Conservation (phyloP, 2,888 invertebrate species). For the Ormyrus nitidulus region DNA sequence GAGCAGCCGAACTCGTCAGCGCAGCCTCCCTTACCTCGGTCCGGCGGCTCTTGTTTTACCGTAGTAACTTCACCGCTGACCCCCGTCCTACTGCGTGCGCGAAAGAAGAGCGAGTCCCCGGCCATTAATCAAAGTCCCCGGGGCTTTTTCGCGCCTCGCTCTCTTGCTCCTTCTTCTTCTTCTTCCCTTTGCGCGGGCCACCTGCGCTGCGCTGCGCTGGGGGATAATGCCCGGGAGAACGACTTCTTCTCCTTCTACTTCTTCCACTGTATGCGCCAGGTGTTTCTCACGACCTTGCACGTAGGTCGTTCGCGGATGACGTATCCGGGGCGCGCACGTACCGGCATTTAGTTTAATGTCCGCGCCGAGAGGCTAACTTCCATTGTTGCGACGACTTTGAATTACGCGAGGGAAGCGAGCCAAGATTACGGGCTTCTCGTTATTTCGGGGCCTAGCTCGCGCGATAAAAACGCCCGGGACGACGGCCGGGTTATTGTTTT, state of each 20-base stretch:
- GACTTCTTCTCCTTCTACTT: too few relatives aligned
- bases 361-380: neutral
- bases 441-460: neutral
- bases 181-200: neutral
- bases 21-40: too few relatives aligned
- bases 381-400: neutral
- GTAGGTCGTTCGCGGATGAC: neutral
- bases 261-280: constrained; percentile 1
- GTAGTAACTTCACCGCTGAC: constrained; percentile 12
- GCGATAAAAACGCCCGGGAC: neutral
- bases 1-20: too few relatives aligned
- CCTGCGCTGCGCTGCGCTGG: constrained; percentile 12
- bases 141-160: constrained; percentile 7
- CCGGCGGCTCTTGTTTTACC: too few relatives aligned
- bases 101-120: too few relatives aligned
- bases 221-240: neutral
- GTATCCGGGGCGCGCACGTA: constrained; percentile 1
- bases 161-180: neutral
- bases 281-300: constrained; percentile 41
- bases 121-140: constrained; percentile 29
- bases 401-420: neutral
- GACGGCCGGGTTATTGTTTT: too few relatives aligned
- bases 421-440: neutral
- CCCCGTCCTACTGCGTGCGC: neutral
- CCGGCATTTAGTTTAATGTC: constrained; percentile 36